Conservation (phyloP, 1,140 invertebrate genomes). For the Acromyrmex heyeri region DNA sequence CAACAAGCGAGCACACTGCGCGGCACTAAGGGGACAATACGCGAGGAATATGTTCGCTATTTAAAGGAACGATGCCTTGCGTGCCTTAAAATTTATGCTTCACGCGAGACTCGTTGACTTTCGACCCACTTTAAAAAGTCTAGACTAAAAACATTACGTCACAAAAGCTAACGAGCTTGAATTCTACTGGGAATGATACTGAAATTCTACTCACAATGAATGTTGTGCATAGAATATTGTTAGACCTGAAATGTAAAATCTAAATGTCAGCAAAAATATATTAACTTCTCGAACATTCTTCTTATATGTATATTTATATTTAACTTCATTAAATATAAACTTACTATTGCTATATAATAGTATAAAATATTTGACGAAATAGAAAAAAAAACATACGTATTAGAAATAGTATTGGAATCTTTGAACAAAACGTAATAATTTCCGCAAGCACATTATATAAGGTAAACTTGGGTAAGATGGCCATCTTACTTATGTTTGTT, state of each 20-base stretch:
- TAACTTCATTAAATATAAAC: slow-evolving; percentile 13
- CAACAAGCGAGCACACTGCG: slow-evolving; percentile 58
- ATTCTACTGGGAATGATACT: not conserved
- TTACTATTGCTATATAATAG: not conserved
- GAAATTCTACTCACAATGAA: not conserved
- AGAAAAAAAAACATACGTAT: not conserved
- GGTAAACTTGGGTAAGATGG: no score
- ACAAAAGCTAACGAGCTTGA: not conserved
- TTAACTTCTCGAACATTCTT: slow-evolving; percentile 2
- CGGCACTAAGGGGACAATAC: slow-evolving; percentile 64
- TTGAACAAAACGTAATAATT: slow-evolving; percentile 2
- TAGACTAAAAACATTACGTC: slow-evolving; percentile 13
- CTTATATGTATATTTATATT: not conserved
- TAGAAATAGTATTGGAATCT: not conserved
- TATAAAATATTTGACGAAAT: not conserved
- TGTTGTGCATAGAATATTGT: not conserved
- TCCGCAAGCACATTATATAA: not conserved
- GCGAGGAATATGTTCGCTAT: slow-evolving; percentile 54
- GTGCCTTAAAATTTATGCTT: slow-evolving; percentile 41
- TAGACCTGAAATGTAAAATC: not conserved
- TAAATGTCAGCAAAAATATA: slow-evolving; percentile 1
- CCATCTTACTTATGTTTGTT: no score
- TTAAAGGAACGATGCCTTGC: slow-evolving; percentile 54
- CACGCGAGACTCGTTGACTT: slow-evolving; percentile 41
- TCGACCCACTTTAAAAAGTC: slow-evolving; percentile 41